Base-by-base conservation (phyloP, 2,113 vertebrate species). In the Sminthopsis crassicaudata region DNA sequence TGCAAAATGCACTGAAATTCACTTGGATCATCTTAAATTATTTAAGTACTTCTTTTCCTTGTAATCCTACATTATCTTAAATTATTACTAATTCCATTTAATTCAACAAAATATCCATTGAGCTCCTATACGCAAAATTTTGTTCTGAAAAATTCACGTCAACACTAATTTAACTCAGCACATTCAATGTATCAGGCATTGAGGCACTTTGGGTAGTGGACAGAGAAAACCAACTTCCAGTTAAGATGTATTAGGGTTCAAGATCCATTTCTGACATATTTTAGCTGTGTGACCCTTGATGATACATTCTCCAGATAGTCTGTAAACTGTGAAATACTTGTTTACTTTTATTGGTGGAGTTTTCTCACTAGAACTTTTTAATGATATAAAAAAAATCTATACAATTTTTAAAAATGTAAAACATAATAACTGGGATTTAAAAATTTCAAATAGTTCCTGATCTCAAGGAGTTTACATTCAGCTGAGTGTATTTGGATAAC, bases 11-110 rank as follows among this genome's bases (percentile, higher is more conserved):
- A 22, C 19, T 42, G 67, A 16, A n/a, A 42, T 42, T 84, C n/a
- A 84, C 67, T 8, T 42, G n/a, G 67, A 23, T 42, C 67, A 54
- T 95, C 55, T 95, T 91, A 97, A 96, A 90, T 89, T 93, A 23
- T 60, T 95, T 55, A 96, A 96, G 90, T 91, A 51, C 0, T 0
- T 46, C 57, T 93, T 96, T 93, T 67, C 1, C 51, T 92, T 89
- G 9, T 14, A n/a, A 67, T 91, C 2, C 30, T 93, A 0, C 90
- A 10, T 23, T 95, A 51, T 1, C 57, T 2, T 46, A 91, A 84
- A 84, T 84, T 84, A 84, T 42, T 42, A 42, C 19, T 42, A n/a
- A 55, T 92, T 92, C 14, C n/a, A 48, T 92, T 92, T 84, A 42
- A 84, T 84, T 84, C 67, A 42, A 84, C 67, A 84, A 84, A 84